A percentile compares a stretch with the other conserved stretches of the same genome.
These are phyloP conservation scores for Microtus richardsoni DNA, from an alignment of 2,113 vertebrate species.

Conservation along the genomic window DNA sequence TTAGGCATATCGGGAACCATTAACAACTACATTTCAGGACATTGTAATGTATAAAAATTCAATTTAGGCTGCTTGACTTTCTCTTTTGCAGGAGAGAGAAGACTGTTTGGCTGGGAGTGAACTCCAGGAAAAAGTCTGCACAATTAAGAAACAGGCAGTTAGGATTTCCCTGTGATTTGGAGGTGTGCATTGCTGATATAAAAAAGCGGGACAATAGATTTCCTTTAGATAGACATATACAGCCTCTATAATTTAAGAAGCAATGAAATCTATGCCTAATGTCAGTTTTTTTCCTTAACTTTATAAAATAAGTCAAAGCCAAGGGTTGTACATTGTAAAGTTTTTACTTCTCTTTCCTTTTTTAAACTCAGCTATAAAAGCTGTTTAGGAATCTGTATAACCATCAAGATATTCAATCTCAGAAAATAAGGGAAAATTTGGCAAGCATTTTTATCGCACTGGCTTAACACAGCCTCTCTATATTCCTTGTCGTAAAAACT, in stretches of 20 bases:
- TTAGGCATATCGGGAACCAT: constrained; percentile 87
- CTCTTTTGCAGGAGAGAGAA: constrained; percentile 81
- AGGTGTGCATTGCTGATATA: constrained; percentile 75
- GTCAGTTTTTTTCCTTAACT: constrained; percentile 36
- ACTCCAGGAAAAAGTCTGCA: constrained; percentile 80
- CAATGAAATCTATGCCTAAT: constrained; percentile 13
- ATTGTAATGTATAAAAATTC: constrained; percentile 87
- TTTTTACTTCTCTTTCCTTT: constrained; percentile 71
- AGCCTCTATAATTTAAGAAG: constrained; percentile 77
- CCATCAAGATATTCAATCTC: constrained; percentile 18
- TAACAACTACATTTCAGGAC: constrained; percentile 88
- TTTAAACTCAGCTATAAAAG: constrained; percentile 70
- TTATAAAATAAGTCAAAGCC: constrained; percentile 64
- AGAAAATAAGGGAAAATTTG: constrained; percentile 57
- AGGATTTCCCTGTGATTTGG: constrained; percentile 78
- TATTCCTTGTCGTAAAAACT: constrained; percentile 65
- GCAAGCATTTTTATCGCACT: constrained; percentile 47
- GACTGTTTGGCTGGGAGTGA: constrained; percentile 84
- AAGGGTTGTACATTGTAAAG: constrained; percentile 72
- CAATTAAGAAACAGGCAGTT: constrained; percentile 81
- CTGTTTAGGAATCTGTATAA: constrained; percentile 47
- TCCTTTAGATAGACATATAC: constrained; percentile 69
- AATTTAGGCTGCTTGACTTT: constrained; percentile 84
- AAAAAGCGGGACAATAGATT: constrained; percentile 77
- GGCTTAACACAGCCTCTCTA: constrained; percentile 30